Conservation (phyloP, 2,797 vertebrate genomes). For the Pyrocephalus nanus region DNA sequence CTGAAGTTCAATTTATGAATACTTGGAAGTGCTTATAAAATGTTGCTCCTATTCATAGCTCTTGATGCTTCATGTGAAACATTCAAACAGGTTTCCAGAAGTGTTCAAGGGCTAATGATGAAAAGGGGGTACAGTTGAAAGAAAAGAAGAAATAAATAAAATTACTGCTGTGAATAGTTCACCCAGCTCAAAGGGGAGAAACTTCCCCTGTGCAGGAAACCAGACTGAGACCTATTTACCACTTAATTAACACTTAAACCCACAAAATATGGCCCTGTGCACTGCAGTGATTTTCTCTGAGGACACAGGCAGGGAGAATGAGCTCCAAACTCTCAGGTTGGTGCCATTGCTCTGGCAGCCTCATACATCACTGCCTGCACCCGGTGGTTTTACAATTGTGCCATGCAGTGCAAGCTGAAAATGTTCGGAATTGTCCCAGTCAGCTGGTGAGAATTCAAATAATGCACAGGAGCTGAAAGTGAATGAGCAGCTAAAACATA, state of each 20-base stretch:
- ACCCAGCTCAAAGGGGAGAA: not conserved
- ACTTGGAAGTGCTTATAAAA: not conserved
- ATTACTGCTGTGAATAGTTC: not conserved
- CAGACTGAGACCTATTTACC: not conserved
- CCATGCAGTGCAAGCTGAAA: slow-evolving; percentile 21
- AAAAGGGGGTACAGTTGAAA: not conserved
- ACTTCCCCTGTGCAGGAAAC: slow-evolving; percentile 17
- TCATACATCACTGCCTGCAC: slow-evolving; percentile 33
- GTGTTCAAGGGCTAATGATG: not conserved
- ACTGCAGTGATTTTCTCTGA: slow-evolving; percentile 31
- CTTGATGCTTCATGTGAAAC: not conserved
- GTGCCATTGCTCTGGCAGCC: slow-evolving; percentile 15
- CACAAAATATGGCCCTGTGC: slow-evolving; percentile 11
- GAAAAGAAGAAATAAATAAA: not conserved
- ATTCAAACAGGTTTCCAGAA: not conserved
- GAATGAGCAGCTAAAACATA: slow-evolving; percentile 14
- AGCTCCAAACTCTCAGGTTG: slow-evolving; percentile 12
- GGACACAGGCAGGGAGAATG: not conserved
- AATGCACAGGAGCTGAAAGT: not conserved
- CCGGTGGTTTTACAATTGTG: not conserved
- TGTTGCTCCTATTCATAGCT: not conserved
- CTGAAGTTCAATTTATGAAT: not conserved
- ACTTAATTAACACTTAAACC: slow-evolving; percentile 56
- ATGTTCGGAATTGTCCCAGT: not conserved
- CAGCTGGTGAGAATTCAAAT: slow-evolving; percentile 17